Evolutionary conservation across 2,113 vertebrate genomes (phyloP).

Genomic region (Platycercus adscitus): DNA sequence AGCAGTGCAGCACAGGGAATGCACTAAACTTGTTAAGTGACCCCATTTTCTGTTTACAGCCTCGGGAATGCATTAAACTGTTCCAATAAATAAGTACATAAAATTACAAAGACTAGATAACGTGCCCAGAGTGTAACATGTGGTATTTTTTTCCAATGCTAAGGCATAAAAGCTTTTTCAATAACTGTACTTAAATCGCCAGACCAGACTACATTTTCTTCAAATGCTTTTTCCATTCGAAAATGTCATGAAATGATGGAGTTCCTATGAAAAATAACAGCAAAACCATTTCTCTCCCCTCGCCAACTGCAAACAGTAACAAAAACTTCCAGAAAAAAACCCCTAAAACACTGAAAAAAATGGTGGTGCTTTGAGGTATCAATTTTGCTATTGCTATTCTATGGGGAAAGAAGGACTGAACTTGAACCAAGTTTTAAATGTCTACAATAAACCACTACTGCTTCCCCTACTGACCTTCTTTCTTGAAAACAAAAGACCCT

Average conservation of each 20-base stretch:
- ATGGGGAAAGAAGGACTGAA: background rate
- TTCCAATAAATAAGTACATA: background rate
- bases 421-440: background rate
- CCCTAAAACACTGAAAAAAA: background rate
- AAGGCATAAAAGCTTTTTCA: background rate
- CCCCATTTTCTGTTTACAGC: background rate
- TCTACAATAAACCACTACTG: background rate
- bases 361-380: background rate
- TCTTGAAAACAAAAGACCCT: background rate
- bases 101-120: background rate
- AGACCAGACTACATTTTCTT: constrained; percentile 31
- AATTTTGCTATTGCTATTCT: background rate
- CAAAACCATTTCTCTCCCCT: rapidly evolving
- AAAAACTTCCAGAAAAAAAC: background rate
- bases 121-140: background rate
- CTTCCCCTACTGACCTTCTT: background rate
- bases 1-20: background rate
- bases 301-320: background rate
- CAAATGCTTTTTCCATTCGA: background rate
- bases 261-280: constrained; percentile 6
- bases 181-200: constrained; percentile 1
- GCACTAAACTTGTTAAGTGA: background rate
- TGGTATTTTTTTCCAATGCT: background rate
- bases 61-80: background rate
- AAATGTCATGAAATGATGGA: background rate